Evolutionary conservation across 2,113 vertebrate species (phyloP), one percentile per base, ranked within the genome.

Genomic region (Protomyctophum bolini): DNA sequence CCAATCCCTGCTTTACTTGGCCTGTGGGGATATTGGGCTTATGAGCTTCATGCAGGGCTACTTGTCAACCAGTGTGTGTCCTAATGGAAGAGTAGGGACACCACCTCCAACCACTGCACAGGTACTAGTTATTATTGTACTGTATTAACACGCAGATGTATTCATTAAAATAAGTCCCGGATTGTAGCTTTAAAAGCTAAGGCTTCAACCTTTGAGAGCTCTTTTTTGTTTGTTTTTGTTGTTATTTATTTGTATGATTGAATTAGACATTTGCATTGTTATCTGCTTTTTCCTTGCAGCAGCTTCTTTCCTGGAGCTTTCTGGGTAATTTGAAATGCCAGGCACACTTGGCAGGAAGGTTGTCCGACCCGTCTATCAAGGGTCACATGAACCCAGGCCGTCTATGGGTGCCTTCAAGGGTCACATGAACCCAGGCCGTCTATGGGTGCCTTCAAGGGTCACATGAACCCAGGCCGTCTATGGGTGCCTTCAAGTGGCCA

Each of bases 401-500:
- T 75, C 70, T 86, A 68, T 63, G 58, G 77, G 80, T 59, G 77
- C 75, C 77, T 83, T 88, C 72, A 85, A 90, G 85, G 78, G 77
- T 84, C 77, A 76, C 70, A 76, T 57, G 75, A 68, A 77, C 73
- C 75, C 69, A 84, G 57, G 14, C 60, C n/a, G 51, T 58, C 68
- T 64, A 78, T 77, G 58, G 77, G 80, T 59, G 77, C 75, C 77
- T 83, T 88, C 72, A 85, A 90, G 85, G 78, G 77, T 84, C 77
- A 76, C 70, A 76, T 57, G 75, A 68, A 77, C 73, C 75, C 69
- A 84, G 57, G 14, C 63, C 41, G 72, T 58, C 58, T 70, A 68
- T 63, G 58, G 77, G 80, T 59, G 77, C 75, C 77, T 83, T 88
- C 72, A 85, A 90, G 85, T 83, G 83, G 83, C 83, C 80, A 76